phyloP scores from a whole-genome alignment of 2,113 vertebrate species.

The Paedocypris sp. region DNA sequence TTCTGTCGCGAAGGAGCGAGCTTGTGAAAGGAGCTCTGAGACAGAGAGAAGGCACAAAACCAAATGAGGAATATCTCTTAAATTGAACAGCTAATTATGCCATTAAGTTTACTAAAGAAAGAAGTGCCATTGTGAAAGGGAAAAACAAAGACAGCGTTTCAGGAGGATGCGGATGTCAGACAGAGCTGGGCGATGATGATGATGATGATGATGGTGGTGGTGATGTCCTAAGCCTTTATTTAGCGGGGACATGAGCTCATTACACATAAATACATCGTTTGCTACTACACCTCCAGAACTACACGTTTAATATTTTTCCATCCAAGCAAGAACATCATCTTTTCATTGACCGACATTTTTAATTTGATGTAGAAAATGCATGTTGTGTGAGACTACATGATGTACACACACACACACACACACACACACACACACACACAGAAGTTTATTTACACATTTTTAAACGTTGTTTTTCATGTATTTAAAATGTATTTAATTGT shows the following conservation, averaged over 20 bases:
- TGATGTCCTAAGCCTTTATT: conserved; percentile 25
- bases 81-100: conserved; percentile 36
- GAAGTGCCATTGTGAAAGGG: neutral
- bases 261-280: conserved; percentile 28
- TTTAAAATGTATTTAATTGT: too few species aligned
- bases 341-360: neutral
- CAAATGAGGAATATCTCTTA: conserved; percentile 34
- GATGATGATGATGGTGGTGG: neutral
- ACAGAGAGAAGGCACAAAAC: neutral
- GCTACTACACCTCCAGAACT: conserved; percentile 18
- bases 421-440: too few species aligned
- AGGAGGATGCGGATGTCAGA: neutral
- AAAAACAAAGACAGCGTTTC: conserved; percentile 17
- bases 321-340: neutral
- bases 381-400: too few species aligned
- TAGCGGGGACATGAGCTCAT: conserved; percentile 37
- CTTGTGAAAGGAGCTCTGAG: neutral
- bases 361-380: too few species aligned
- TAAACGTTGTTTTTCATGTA: too few species aligned
- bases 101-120: conserved; percentile 28
- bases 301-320: conserved; percentile 27
- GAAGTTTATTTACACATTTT: too few species aligned
- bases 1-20: neutral
- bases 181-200: neutral
- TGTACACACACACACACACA: too few species aligned